phyloP scores from a whole-genome alignment of 30 jellyfish, hydroid and myxozoan genomes.

The Turritopsis rubra region DNA sequence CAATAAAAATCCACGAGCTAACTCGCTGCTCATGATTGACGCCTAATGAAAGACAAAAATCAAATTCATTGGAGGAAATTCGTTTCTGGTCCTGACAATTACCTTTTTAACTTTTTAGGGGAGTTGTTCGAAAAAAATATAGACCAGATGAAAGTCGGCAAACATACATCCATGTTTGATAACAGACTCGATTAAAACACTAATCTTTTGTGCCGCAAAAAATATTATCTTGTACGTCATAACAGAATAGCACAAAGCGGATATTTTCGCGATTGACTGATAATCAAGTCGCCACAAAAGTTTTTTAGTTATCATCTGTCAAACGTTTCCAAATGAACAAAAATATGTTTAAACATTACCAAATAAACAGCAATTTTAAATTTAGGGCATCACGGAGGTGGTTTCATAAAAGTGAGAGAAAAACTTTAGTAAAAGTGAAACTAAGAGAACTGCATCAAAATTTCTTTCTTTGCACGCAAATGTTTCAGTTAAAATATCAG shows the following conservation, averaged over 20 bases:
- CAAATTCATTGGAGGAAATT: not conserved
- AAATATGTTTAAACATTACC: not conserved
- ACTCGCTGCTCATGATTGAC: slow-evolving; percentile 7
- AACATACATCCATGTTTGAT: not conserved
- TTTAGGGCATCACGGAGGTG: not conserved
- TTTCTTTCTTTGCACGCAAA: too few relatives aligned
- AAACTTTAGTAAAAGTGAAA: not conserved
- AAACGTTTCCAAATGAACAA: not conserved
- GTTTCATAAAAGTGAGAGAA: not conserved
- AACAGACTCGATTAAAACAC: not conserved
- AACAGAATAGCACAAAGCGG: not conserved
- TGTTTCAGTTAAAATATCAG: too few relatives aligned
- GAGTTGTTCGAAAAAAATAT: not conserved
- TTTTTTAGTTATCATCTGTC: not conserved
- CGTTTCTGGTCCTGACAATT: not conserved
- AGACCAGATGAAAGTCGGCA: not conserved
- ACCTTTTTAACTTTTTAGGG: not conserved
- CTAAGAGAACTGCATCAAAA: too few relatives aligned
- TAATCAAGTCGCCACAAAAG: not conserved
- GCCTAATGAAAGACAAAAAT: not conserved
- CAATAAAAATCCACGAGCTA: slow-evolving; percentile 11
- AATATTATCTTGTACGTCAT: not conserved
- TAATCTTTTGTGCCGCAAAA: not conserved
- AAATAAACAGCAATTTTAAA: not conserved
- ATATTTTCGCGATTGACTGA: not conserved